phyloP scores from a whole-genome alignment of 2,797 vertebrate species.

The Crocidura indochinensis region DNA sequence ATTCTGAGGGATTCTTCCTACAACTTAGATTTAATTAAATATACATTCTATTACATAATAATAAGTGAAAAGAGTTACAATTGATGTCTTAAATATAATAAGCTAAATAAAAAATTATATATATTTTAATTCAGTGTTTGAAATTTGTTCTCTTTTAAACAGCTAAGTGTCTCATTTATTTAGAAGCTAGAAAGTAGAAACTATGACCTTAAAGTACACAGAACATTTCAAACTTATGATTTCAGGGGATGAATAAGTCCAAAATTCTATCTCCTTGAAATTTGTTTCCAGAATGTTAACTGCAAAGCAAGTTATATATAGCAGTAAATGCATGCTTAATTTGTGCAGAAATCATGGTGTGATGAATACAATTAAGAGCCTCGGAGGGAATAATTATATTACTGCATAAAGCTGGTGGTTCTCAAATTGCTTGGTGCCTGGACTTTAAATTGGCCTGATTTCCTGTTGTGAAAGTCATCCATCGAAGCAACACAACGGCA shows the following conservation, averaged over 20 bases:
- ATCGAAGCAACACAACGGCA: conserved; percentile 88
- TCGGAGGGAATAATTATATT: conserved; percentile 95
- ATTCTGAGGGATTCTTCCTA: conserved; percentile 7
- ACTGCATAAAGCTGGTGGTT: conserved; percentile 93
- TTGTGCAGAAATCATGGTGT: conserved; percentile 94
- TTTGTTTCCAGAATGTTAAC: conserved; percentile 94
- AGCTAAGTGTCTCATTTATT: conserved; percentile 52
- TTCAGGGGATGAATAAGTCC: conserved; percentile 89
- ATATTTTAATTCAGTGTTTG: conserved; percentile 35
- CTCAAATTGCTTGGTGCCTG: conserved; percentile 93
- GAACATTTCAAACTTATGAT: conserved; percentile 87
- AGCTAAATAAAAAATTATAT: neutral
- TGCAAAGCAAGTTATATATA: conserved; percentile 94
- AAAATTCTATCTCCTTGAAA: conserved; percentile 92
- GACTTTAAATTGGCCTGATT: conserved; percentile 93
- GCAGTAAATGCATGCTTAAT: conserved; percentile 94
- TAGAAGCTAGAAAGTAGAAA: conserved; percentile 73
- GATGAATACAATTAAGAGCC: conserved; percentile 95
- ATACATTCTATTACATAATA: conserved; percentile 36
- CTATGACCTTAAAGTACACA: conserved; percentile 87
- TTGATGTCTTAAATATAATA: conserved; percentile 4
- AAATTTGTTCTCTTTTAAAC: conserved; percentile 64
- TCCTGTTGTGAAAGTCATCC: conserved; percentile 94
- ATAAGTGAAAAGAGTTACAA: neutral
- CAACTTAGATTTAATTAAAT: conserved; percentile 44